Evolutionary conservation across 2,797 vertebrate genomes (phyloP), one percentile per base, ranked within the genome.

Genomic region (Brotula barbata): DNA sequence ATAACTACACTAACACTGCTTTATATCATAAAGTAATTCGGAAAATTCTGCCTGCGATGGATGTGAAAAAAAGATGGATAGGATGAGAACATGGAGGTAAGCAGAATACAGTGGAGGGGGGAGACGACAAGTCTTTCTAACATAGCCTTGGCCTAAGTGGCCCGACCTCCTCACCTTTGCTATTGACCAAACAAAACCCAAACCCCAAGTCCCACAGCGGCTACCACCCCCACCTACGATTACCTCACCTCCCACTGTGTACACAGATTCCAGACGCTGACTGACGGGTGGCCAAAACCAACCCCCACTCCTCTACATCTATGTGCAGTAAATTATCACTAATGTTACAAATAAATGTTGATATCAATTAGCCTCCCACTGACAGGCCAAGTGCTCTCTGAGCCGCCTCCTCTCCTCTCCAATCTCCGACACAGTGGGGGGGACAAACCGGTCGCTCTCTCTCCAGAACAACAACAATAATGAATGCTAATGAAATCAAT

Each of bases 81-180:
- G 14, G 7, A n/a, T 14, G 7, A 15, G 17, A 80, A 65, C 25
- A 28, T 28, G 25, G 81, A 85, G 82, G 0, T 13, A 50, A 40
- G 21, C 28, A 54, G 28, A 86, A 88, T 73, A 62, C 52, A 59
- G 56, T 47, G 41, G 53, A 63, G 45, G 42, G 28, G 44, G 78
- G 60, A 19, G 23, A 45, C 58, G 58, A 1, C 36, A 58, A 65
- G 73, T 20, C 52, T 68, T 65, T 58, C 40, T 47, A 75, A 61
- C 59, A 70, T 45, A 87, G 13, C 64, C 72, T 80, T 71, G 80
- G 68, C 76, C 81, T 80, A 77, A 33, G 53, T 83, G 89, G 87
- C 88, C 82, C 15, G 90, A 94, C 92, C 94, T 92, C 74, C 74
- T 92, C 89, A 91, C 92, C 93, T 93, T 88, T 80, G 83, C 90